Base-by-base conservation (phyloP, 2,113 vertebrate genomes). In the Micronycteris hirsuta region DNA sequence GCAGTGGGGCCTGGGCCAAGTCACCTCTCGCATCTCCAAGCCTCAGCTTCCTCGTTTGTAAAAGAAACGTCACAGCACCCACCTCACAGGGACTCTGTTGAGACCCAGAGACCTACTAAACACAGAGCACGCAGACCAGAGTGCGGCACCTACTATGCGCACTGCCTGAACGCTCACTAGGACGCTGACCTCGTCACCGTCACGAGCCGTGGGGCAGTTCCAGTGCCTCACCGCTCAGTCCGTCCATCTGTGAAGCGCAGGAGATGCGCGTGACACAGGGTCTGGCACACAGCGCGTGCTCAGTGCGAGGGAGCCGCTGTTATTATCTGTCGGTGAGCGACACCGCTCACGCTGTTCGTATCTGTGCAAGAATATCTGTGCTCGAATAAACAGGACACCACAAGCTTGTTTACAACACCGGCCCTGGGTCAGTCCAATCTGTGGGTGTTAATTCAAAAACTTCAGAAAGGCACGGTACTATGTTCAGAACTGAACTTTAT, bases 361-460 rank as follows among this genome's bases (percentile, higher is more conserved):
- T 77, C 61, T 31, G 45, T 1, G 11, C 41, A 71, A 67, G 58
- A 54, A 47, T 52, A 80, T 70, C 0, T 11, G 86, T 33, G 63
- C 24, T 7, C 77, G 65, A 93, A 94, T 56, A 82, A 86, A 90
- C 45, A 92, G 65, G 7, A 28, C 4, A 20, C 78, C 73, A 6
- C 2, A 26, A 65, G 41, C 77, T 87, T 68, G 86, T 85, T 95
- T 77, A 85, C 78, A 90, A 93, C 6, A 92, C 73, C 96, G 91
- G 93, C 93, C 82, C 93, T 0, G 54, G 88, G 97, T 95, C 91
- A 54, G 86, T 97, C 89, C 89, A 93, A 97, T 96, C 88, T 96
- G 94, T 96, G 93, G 68, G 95, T 97, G 97, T 95, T 97, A 93
- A 97, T 97, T 95, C 95, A 95, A 96, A 96, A 78, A n/a, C 63